These are phyloP conservation scores for Myopa tessellatipennis DNA, from an alignment of 2,888 invertebrate genomes.

Conservation along the genomic window DNA sequence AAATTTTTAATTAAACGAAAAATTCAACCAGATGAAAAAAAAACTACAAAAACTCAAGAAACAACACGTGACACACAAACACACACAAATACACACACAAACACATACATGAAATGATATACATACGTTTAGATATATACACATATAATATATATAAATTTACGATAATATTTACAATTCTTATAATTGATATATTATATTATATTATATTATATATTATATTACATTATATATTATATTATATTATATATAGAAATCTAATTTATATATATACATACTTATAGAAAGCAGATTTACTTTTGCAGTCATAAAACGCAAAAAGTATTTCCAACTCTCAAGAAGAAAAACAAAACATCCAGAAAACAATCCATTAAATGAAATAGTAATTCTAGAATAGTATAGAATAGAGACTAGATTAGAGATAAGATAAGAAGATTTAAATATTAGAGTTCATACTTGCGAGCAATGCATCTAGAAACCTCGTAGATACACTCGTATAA, in stretches of 20 bases:
- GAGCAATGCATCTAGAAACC: background rate
- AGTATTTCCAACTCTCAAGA: constrained; percentile 8
- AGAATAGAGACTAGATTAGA: background rate
- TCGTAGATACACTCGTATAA: background rate
- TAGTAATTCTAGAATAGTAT: constrained; percentile 29
- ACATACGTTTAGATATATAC: background rate
- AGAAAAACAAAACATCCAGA: constrained; percentile 2
- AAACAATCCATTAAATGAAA: constrained; percentile 5
- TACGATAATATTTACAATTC: constrained; percentile 34
- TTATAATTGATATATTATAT: background rate
- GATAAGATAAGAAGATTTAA: background rate
- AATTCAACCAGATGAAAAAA: constrained; percentile 20
- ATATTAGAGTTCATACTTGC: background rate
- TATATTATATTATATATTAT: constrained; percentile 14
- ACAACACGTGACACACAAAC: constrained; percentile 7
- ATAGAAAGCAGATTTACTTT: constrained; percentile 19
- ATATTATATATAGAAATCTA: constrained; percentile 19
- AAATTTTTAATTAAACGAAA: constrained; percentile 33
- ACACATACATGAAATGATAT: constrained; percentile 21
- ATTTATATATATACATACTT: background rate
- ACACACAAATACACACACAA: constrained; percentile 14
- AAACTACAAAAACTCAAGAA: constrained; percentile 15
- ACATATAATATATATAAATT: constrained; percentile 7
- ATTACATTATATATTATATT: constrained; percentile 21
- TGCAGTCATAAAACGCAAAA: constrained; percentile 4